phyloP scores from a whole-genome alignment of 2,113 vertebrate species.

The Hippopotamus amphibius region DNA sequence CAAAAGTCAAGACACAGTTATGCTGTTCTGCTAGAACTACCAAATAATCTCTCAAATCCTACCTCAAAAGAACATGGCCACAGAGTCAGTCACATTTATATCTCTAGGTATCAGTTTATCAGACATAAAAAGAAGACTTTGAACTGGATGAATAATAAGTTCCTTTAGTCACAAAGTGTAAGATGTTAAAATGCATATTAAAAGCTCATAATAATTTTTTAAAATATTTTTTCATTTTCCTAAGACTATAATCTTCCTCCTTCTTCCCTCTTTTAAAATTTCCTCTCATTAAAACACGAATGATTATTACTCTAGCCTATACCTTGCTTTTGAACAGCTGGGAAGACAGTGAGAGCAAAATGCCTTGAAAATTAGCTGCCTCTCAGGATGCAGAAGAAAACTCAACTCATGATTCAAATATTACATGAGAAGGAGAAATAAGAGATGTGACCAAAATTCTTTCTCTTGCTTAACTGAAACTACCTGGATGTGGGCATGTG shows the following conservation, averaged over 20 bases:
- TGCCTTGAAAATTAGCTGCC: neutral
- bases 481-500: neutral
- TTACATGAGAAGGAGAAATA: neutral
- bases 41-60: neutral
- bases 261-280: neutral
- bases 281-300: neutral
- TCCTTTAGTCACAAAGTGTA: neutral
- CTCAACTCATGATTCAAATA: no score
- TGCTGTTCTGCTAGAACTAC: neutral
- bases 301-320: neutral
- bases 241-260: neutral
- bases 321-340: neutral
- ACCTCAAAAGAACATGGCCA: neutral
- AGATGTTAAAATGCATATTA: neutral
- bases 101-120: neutral
- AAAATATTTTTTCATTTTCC: neutral
- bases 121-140: neutral
- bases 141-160: neutral
- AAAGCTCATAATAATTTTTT: neutral
- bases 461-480: neutral
- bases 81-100: neutral
- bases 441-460: neutral
- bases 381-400: slow-evolving; percentile 18
- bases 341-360: neutral
- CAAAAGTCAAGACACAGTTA: neutral